These are phyloP conservation scores for Sinella curviseta DNA, from an alignment of 1,140 invertebrate species.

Conservation along the genomic window DNA sequence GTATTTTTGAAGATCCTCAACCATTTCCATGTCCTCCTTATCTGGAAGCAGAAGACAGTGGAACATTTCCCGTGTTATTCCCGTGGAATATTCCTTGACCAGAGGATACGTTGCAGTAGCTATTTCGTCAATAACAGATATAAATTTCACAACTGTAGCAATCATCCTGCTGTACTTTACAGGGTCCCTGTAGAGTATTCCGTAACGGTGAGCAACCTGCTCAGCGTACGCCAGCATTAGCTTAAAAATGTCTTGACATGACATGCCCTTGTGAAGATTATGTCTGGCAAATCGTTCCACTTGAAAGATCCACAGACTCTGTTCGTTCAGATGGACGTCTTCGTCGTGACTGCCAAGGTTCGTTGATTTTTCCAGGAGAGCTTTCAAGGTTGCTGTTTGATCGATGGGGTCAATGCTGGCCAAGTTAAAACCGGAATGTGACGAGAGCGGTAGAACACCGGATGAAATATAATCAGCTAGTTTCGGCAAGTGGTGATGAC, in stretches of 20 bases:
- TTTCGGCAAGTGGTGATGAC: not conserved
- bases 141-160: not conserved
- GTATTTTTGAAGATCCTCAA: not conserved
- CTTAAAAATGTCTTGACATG: not conserved
- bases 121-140: not conserved
- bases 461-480: not conserved
- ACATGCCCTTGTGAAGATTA: not conserved
- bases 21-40: not conserved
- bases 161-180: not conserved
- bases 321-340: not conserved
- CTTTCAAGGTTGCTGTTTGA: not conserved
- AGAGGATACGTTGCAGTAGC: not conserved
- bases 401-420: not conserved
- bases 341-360: not conserved
- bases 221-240: not conserved
- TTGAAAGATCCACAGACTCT: not conserved
- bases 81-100: not conserved
- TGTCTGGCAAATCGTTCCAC: not conserved
- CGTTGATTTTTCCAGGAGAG: not conserved
- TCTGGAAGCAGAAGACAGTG: not conserved
- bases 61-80: not conserved
- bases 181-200: not conserved
- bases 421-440: not conserved
- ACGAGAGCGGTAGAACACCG: not conserved
- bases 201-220: not conserved